phyloP scores from a whole-genome alignment of 30 jellyfish, hydroid and myxozoan genomes.

The Turritopsis dohrnii region DNA sequence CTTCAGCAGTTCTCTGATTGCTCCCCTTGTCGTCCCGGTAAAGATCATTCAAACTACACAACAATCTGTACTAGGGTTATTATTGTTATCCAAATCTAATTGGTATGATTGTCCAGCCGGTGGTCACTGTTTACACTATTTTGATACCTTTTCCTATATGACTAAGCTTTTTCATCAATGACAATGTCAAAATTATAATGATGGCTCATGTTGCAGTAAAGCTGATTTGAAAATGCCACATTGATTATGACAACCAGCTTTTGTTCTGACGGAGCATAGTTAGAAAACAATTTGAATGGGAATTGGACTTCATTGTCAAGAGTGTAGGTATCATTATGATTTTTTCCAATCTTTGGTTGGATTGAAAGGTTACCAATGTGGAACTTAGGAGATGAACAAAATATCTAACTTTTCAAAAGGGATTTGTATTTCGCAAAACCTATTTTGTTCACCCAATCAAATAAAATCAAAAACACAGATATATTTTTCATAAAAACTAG shows the following conservation, averaged over 20 bases:
- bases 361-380: too few relatives aligned
- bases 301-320: conserved; percentile 89
- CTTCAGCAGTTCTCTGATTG: conserved; percentile 55
- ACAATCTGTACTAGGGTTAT: conserved; percentile 73
- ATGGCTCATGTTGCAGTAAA: conserved; percentile 70
- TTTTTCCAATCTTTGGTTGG: background rate
- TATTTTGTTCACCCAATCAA: background rate
- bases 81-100: conserved; percentile 82
- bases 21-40: conserved; percentile 85
- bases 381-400: background rate
- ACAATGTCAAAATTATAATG: conserved; percentile 69
- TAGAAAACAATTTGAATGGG: conserved; percentile 66
- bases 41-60: conserved; percentile 57
- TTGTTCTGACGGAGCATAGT: conserved; percentile 83
- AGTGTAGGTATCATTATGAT: conserved; percentile 36
- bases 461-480: too few relatives aligned
- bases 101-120: conserved; percentile 91
- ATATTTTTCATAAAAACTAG: too few relatives aligned
- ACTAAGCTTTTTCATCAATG: conserved; percentile 48
- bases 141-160: conserved; percentile 73
- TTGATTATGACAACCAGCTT: conserved; percentile 82
- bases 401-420: background rate
- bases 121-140: conserved; percentile 69
- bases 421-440: background rate
- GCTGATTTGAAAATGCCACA: conserved; percentile 76